Evolutionary conservation across 2,113 vertebrate genomes (phyloP).

Genomic region (Limanda limanda): DNA sequence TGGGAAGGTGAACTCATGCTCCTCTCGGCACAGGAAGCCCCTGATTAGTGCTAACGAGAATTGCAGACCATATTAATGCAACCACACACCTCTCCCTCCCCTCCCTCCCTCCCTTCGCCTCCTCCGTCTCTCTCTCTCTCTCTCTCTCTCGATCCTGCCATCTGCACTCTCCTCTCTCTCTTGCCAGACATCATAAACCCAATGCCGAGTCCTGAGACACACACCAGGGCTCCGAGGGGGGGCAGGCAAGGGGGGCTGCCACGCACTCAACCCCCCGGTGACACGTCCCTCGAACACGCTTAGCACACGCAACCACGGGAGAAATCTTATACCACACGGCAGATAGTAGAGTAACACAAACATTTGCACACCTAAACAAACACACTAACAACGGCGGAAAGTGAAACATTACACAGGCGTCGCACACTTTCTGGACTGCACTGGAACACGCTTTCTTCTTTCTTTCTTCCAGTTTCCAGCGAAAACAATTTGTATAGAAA

Average conservation of each 20-base stretch:
- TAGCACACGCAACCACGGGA: not conserved
- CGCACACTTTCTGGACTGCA: conserved; percentile 40
- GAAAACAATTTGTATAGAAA: conserved; percentile 66
- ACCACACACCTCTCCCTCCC: conserved; percentile 79
- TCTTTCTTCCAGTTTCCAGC: conserved; percentile 15
- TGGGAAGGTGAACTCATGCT: conserved; percentile 81
- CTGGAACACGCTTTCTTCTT: conserved; percentile 23
- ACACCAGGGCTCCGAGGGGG: conserved; percentile 71
- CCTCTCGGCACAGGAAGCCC: conserved; percentile 83
- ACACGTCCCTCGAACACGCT: conserved; percentile 27
- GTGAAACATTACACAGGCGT: conserved; percentile 41
- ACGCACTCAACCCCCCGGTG: conserved; percentile 48
- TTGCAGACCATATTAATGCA: conserved; percentile 86
- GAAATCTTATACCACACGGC: conserved; percentile 40
- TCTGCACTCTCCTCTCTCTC: conserved; percentile 73
- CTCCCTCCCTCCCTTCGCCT: not conserved
- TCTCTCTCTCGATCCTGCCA: conserved; percentile 74
- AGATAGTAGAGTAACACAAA: conserved; percentile 49
- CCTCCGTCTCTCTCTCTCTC: conserved; percentile 1
- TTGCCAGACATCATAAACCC: conserved; percentile 82
- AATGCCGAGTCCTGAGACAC: conserved; percentile 66
- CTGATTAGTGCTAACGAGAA: conserved; percentile 87
- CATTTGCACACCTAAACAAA: conserved; percentile 72
- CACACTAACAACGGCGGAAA: conserved; percentile 31
- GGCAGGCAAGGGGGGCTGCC: conserved; percentile 43